Conservation (phyloP, 2,888 invertebrate species). For the Entomobrya proxima region DNA sequence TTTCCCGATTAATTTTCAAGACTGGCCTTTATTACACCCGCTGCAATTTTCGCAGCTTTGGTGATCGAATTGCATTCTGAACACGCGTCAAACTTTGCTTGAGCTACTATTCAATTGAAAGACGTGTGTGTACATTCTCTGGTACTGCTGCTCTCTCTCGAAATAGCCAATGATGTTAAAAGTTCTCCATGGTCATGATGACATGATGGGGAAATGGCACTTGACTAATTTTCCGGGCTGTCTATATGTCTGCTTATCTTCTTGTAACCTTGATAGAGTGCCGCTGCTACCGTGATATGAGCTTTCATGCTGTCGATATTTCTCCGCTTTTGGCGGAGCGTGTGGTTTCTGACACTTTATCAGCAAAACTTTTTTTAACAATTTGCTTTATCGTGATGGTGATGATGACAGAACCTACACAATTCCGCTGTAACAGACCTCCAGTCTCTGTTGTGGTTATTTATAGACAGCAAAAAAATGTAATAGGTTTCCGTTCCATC, state of each 20-base stretch:
- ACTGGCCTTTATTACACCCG: background rate
- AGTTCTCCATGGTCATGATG: background rate
- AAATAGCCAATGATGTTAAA: background rate
- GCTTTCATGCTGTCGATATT: background rate
- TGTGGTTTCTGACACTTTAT: slow-evolving; percentile 6
- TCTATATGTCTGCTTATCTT: too few species aligned
- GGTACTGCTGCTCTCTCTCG: background rate
- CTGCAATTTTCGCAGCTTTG: background rate
- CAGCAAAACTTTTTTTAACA: background rate
- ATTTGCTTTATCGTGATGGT: background rate
- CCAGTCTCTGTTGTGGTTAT: background rate
- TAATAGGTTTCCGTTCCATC: background rate
- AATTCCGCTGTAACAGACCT: too few species aligned
- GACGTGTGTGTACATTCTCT: background rate
- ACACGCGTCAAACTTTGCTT: background rate
- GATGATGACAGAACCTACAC: background rate
- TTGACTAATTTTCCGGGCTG: background rate
- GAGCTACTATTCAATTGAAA: background rate
- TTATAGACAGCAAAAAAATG: background rate
- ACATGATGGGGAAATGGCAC: background rate
- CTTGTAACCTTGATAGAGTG: too few species aligned
- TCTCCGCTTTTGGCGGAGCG: background rate
- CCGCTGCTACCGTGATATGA: background rate
- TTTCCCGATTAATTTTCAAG: too few species aligned
- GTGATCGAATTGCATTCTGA: background rate